Base-by-base conservation (phyloP, 2,797 vertebrate genomes). In the Jordanella pulchra region DNA sequence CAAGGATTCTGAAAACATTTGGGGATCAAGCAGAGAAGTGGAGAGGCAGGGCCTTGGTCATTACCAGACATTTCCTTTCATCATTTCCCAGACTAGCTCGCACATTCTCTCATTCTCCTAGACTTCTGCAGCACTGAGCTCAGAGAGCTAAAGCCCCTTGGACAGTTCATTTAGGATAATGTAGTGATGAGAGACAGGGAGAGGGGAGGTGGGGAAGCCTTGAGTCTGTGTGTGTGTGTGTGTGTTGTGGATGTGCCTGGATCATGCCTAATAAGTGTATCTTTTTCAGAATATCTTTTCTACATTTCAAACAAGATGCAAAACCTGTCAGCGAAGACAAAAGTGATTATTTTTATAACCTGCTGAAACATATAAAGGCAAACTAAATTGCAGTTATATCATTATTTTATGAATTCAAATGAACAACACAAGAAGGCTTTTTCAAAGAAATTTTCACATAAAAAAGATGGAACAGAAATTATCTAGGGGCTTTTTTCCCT, bases 271-370 rank as follows among this genome's bases (percentile, higher is more conserved):
- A 91, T 94, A 83, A 92, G 88, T 87, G 88, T 82, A 89, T 88
- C 87, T 88, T 81, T 89, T 23, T 86, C 84, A 75, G 89, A 89
- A 71, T 75, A 85, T 89, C 84, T 91, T 83, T 80, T 89, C 83
- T 78, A 85, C 75, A 87, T 90, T 91, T 89, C 80, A 67, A 89
- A 87, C 65, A 78, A 89, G 84, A 91, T 84, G 84, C 88, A 92
- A 88, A 90, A 81, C 79, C 87, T 18, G 70, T 89, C 88, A 91
- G 89, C 76, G 55, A 82, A 92, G 90, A 92, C 92, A 90, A 90
- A 92, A 93, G 84, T 90, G 87, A 93, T 94, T 93, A 94, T 93
- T 93, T 93, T 93, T 87, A 91, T 84, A 93, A 93, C 87, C 91
- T 90, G 89, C 82, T 45, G 75, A 88, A 91, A 92, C 87, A 90